phyloP scores from a whole-genome alignment of 2,113 vertebrate genomes.

The Cyrtonyx montezumae region DNA sequence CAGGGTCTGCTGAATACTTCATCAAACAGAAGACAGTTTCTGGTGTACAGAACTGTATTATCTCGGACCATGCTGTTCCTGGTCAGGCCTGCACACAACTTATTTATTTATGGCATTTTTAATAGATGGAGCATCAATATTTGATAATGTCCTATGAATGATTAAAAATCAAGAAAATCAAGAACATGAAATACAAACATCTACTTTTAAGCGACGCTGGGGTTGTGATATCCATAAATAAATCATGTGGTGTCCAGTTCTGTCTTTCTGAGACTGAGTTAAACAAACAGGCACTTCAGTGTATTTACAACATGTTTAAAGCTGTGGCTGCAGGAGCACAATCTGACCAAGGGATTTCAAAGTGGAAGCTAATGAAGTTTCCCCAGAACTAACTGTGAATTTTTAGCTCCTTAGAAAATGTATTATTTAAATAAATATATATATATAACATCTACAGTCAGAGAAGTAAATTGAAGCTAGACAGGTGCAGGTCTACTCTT shows the following conservation, averaged over 20 bases:
- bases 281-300: constrained; percentile 16
- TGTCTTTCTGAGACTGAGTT: not conserved
- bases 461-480: constrained; percentile 32
- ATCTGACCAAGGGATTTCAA: constrained; percentile 38
- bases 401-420: constrained; percentile 23
- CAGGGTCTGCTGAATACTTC: constrained; percentile 22
- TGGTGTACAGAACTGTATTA: not conserved
- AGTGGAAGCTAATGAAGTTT: constrained; percentile 12
- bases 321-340: not conserved
- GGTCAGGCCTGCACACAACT: not conserved
- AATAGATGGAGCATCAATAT: constrained; percentile 55
- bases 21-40: constrained; percentile 33
- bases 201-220: constrained; percentile 48
- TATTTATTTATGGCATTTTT: constrained; percentile 68
- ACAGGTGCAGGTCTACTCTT: not conserved
- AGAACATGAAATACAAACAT: constrained; percentile 65
- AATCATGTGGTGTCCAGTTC: constrained; percentile 36
- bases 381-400: not conserved
- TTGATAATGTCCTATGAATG: constrained; percentile 53
- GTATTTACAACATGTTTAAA: constrained; percentile 40
- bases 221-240: constrained; percentile 60
- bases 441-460: not conserved
- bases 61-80: constrained; percentile 14
- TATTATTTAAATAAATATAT: constrained; percentile 24
- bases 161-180: constrained; percentile 65